phyloP scores from a whole-genome alignment of 23 tunicate species.

The Styela plicata region DNA sequence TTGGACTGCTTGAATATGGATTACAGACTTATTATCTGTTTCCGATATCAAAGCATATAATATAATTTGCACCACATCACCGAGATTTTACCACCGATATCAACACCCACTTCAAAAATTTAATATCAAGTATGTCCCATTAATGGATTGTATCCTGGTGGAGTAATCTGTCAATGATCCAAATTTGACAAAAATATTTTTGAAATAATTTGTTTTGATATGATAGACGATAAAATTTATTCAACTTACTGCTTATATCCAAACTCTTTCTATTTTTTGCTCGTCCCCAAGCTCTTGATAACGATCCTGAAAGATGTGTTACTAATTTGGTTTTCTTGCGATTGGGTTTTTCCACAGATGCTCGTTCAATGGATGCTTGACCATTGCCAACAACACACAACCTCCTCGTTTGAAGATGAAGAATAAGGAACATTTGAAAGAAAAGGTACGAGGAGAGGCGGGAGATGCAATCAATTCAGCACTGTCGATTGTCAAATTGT shows the following conservation, averaged over 20 bases:
- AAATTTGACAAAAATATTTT: too few relatives aligned
- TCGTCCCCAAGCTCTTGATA: slow-evolving; percentile 59
- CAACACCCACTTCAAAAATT: too few relatives aligned
- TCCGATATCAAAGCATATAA: too few relatives aligned
- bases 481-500: slow-evolving; percentile 9
- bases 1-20: too few relatives aligned
- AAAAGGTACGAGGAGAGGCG: slow-evolving; percentile 13
- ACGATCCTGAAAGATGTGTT: slow-evolving; percentile 69
- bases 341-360: neutral
- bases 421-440: slow-evolving; percentile 13
- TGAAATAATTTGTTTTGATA: too few relatives aligned
- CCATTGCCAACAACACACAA: slow-evolving; percentile 2
- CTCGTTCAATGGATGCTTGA: neutral
- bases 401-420: slow-evolving; percentile 16
- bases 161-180: too few relatives aligned
- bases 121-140: too few relatives aligned
- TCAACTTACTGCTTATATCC: slow-evolving; percentile 56
- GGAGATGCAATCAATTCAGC: slow-evolving; percentile 23
- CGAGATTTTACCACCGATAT: too few relatives aligned
- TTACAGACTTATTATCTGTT: too few relatives aligned
- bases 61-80: too few relatives aligned
- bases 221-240: too few relatives aligned
- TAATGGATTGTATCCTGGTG: too few relatives aligned
- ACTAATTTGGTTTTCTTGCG: slow-evolving; percentile 33
- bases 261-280: slow-evolving; percentile 63